Evolutionary conservation across 2,113 vertebrate species (phyloP), one percentile per base, ranked within the genome.

Genomic region (Gasterosteus aculeatus): DNA sequence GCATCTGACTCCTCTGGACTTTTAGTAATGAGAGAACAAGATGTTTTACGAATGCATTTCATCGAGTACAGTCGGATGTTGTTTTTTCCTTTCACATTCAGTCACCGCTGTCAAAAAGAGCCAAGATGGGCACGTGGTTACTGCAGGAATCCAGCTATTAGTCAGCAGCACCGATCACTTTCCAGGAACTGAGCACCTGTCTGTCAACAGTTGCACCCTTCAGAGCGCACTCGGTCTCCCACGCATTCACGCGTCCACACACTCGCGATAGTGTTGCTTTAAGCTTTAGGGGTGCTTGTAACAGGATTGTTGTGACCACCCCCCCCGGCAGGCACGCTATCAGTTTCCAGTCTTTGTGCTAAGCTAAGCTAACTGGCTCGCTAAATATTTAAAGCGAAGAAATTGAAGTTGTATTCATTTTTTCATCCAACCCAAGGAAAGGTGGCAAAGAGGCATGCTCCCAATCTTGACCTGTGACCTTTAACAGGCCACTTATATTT

Each of bases 181-280:
- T 94, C 92, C 93, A 94, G 88, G 92, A 94, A 94, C 83, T 59
- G 53, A 72, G 86, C 86, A 90, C 88, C 85, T 88, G 80, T 54
- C 31, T 60, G 58, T 64, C 46, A 49, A 41, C 76, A 86, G 70
- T 72, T 58, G 68, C 72, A 75, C 41, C 29, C 68, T 46, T 80
- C 56, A 75, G 54, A 70, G 41, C 5, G 3, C 44, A 31, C 26
- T 57, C 2, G 4, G n/a, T 69, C 54, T 49, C 47, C 11, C 59
- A 46, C 74, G 26, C 76, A 41, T 16, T 16, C 39, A 49, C 42
- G 60, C 22, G 62, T 41, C 16, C 22, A 31, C 15, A 22, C 66
- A 31, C 66, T 42, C 2, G 15, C 26, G 19, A 9, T 15, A 22
- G 11, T 35, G 54, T 53, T 57, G 12, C 7, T 65, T n/a, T 19